Percentiles rank a stretch among this genome's conserved stretches.
These are phyloP conservation scores for Nymphicus hollandicus DNA, from an alignment of 2,113 vertebrate species.

Conservation along the genomic window DNA sequence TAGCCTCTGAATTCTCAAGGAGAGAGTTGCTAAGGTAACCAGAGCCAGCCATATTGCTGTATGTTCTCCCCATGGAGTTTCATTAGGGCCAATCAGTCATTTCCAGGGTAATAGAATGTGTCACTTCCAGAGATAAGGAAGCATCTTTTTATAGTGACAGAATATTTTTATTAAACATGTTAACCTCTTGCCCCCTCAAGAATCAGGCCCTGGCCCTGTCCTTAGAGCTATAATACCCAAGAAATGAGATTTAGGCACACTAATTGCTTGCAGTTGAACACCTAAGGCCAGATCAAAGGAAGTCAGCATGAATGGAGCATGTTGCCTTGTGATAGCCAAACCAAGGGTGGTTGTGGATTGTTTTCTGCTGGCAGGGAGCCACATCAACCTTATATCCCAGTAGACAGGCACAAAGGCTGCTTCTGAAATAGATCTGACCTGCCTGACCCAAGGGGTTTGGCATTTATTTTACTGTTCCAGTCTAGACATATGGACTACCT, in stretches of 20 bases:
- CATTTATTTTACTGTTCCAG: neutral
- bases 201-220: constrained; percentile 6
- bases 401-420: neutral
- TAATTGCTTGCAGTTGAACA: neutral
- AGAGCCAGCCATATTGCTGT: constrained; percentile 55
- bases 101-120: constrained; percentile 53
- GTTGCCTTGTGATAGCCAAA: neutral
- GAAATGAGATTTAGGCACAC: constrained; percentile 23
- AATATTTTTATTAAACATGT: constrained; percentile 51
- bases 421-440: constrained; percentile 9
- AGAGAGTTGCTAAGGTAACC: constrained; percentile 77
- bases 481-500: neutral
- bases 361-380: neutral
- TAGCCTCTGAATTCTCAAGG: constrained; percentile 65
- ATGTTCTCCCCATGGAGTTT: constrained; percentile 58
- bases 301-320: neutral
- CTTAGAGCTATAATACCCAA: neutral
- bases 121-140: constrained; percentile 41
- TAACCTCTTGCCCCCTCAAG: constrained; percentile 43
- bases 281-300: neutral
- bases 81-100: constrained; percentile 69
- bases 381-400: neutral
- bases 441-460: neutral
- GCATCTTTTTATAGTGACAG: constrained; percentile 63
- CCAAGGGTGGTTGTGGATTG: neutral